Percentiles rank a stretch among this genome's conserved stretches.
Evolutionary conservation across 2,888 invertebrate genomes (phyloP).

Genomic region (Holacanthella duospinosa): DNA sequence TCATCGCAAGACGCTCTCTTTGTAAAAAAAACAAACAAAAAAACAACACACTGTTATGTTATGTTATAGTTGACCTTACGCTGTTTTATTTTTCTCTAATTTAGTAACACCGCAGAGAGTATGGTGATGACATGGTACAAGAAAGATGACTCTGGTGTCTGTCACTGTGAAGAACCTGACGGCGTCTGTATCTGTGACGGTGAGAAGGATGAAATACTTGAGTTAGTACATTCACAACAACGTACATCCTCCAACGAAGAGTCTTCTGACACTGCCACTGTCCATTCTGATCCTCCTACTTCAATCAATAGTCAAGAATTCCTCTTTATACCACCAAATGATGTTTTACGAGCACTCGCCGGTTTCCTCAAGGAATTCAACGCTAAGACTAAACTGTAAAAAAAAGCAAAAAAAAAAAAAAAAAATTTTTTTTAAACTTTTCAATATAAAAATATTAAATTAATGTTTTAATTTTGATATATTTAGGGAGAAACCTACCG

Average conservation of each 20-base stretch:
- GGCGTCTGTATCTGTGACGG: background rate
- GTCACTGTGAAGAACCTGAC: background rate
- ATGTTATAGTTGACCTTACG: no score
- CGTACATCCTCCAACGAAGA: background rate
- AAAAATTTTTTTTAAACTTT: background rate
- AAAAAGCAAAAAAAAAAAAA: background rate
- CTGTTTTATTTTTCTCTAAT: no score
- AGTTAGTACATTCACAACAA: background rate
- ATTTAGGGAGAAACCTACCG: slow-evolving; percentile 12
- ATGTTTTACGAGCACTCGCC: slow-evolving; percentile 26
- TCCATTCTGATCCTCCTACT: slow-evolving; percentile 12
- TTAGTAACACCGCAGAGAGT: background rate
- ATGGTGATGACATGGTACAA: background rate
- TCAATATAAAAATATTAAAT: no score
- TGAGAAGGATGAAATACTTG: background rate
- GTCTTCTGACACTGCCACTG: slow-evolving; percentile 7
- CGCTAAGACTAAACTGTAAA: slow-evolving; percentile 23
- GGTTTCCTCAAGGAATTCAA: slow-evolving; percentile 30
- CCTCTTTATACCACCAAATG: slow-evolving; percentile 26
- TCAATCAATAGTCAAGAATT: slow-evolving; percentile 21
- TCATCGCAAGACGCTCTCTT: background rate
- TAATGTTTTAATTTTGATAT: background rate
- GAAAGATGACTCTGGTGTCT: background rate
- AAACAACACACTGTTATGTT: no score
- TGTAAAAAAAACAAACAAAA: no score